phyloP scores from a whole-genome alignment of 1,140 invertebrate genomes.

The Batillaria attramentaria region DNA sequence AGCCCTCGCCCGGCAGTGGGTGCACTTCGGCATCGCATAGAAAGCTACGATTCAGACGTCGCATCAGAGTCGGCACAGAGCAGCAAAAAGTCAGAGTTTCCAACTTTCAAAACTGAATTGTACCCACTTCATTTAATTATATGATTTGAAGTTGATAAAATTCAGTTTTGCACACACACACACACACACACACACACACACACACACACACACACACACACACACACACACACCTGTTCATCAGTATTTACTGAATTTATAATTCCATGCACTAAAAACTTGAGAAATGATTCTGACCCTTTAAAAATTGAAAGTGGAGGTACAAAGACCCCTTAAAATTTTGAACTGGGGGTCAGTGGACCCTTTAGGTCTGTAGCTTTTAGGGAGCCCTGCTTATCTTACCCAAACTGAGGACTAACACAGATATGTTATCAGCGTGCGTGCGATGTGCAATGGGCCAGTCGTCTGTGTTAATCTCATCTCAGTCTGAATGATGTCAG shows the following conservation, averaged over 20 bases:
- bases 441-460: too few relatives aligned
- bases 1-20: neutral
- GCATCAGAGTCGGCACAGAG: neutral
- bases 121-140: neutral
- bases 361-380: neutral
- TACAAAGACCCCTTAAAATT: neutral
- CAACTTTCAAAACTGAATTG: neutral
- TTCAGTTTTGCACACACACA: neutral
- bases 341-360: neutral
- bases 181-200: neutral
- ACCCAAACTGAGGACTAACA: too few relatives aligned
- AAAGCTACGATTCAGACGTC: neutral
- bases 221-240: neutral
- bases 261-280: neutral
- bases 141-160: neutral
- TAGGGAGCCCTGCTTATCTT: neutral
- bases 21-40: neutral
- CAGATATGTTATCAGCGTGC: too few relatives aligned
- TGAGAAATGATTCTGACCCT: neutral
- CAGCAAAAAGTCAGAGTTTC: neutral
- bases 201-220: constrained; percentile 12
- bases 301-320: neutral
- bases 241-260: neutral
- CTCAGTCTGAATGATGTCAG: too few relatives aligned
- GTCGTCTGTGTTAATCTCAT: too few relatives aligned